A percentile compares a stretch with the other conserved stretches of the same genome.
phyloP scores from a whole-genome alignment of 1,140 invertebrate genomes.

The Armadillidium nasatum region DNA sequence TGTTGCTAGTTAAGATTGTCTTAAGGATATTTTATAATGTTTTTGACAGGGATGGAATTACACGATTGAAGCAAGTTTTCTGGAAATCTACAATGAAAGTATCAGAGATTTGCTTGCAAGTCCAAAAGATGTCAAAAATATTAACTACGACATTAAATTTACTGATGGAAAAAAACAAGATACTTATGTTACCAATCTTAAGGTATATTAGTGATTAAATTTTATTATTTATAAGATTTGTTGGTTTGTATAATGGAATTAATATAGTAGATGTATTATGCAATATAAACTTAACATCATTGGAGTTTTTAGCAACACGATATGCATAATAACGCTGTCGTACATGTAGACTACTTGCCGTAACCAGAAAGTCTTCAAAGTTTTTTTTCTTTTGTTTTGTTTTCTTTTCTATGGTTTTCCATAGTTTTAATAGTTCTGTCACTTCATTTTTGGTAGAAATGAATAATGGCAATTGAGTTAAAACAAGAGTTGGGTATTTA shows the following conservation, averaged over 20 bases:
- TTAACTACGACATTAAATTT: conserved; percentile 65
- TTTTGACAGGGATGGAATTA: conserved; percentile 62
- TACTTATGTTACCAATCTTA: conserved; percentile 60
- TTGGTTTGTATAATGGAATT: too few species aligned
- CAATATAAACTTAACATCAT: not conserved
- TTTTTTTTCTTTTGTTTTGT: too few species aligned
- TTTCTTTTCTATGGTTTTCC: too few species aligned
- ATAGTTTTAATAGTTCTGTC: too few species aligned
- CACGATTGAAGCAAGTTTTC: conserved; percentile 72
- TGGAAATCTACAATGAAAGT: conserved; percentile 86
- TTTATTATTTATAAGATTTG: not conserved
- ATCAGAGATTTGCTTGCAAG: conserved; percentile 70
- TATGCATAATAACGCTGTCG: not conserved
- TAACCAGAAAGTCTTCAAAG: too few species aligned
- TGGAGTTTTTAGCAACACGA: conserved; percentile 21
- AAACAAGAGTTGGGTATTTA: too few species aligned
- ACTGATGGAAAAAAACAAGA: conserved; percentile 57
- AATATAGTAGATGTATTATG: not conserved
- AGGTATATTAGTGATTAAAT: conserved; percentile 43
- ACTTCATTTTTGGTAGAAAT: too few species aligned
- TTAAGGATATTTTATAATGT: too few species aligned
- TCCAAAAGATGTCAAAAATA: conserved; percentile 56
- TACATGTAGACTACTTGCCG: not conserved
- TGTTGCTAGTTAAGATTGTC: too few species aligned
- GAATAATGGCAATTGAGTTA: too few species aligned